phyloP scores from a whole-genome alignment of 2,113 vertebrate genomes.

The Pterocles gutturalis region DNA sequence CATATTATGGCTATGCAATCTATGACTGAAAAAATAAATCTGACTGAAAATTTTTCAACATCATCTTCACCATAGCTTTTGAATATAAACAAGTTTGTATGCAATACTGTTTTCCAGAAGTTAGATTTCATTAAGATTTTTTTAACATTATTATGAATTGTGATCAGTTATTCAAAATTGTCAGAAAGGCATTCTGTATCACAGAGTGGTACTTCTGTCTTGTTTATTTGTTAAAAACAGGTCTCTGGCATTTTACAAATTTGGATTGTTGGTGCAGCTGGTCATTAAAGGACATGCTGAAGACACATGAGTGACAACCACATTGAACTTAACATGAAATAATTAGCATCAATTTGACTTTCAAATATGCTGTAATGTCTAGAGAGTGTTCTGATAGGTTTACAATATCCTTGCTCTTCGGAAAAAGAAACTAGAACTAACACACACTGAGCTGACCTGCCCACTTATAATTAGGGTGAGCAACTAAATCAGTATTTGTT shows the following conservation, averaged over 20 bases:
- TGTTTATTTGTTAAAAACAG: background rate
- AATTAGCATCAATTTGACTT: constrained; percentile 1
- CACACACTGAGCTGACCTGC: background rate
- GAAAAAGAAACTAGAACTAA: background rate
- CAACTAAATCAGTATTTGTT: background rate
- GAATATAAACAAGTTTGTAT: background rate
- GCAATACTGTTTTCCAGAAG: background rate
- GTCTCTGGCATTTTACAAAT: background rate
- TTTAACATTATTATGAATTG: background rate
- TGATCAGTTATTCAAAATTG: background rate
- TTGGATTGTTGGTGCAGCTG: background rate
- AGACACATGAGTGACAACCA: background rate
- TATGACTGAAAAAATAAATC: background rate
- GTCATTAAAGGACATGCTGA: background rate
- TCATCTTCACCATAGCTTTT: background rate
- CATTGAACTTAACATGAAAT: background rate
- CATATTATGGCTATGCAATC: background rate
- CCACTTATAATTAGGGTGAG: background rate
- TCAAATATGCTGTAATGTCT: background rate
- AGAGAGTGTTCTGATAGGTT: background rate
- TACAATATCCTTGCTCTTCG: background rate
- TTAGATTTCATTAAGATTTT: background rate
- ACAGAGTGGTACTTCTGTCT: background rate
- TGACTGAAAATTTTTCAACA: background rate
- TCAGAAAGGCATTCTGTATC: background rate